A percentile compares a stretch with the other conserved stretches of the same genome.
Conservation (phyloP, 2,113 vertebrate genomes). For the Diadophis punctatus region DNA sequence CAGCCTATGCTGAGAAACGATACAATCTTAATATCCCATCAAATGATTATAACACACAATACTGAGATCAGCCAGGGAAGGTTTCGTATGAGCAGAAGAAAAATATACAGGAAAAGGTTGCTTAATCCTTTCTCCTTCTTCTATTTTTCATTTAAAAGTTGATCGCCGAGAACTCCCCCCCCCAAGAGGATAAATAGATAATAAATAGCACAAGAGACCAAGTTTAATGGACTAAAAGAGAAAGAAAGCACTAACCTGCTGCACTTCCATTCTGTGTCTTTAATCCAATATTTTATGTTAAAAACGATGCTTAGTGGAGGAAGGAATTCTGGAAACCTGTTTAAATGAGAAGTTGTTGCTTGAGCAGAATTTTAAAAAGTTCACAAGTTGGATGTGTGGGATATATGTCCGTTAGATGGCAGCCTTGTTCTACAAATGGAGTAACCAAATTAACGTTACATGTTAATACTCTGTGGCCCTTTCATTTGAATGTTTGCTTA, state of each 20-base stretch:
- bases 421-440: constrained; percentile 62
- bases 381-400: constrained; percentile 15
- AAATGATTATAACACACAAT: neutral
- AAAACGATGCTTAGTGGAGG: neutral
- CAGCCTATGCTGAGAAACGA: neutral
- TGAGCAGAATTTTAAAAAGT: neutral
- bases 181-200: neutral
- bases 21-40: neutral
- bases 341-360: neutral
- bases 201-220: neutral
- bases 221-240: neutral
- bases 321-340: neutral
- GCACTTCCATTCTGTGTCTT: neutral
- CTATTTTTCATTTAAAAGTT: neutral
- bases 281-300: neutral
- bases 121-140: neutral
- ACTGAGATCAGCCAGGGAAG: neutral
- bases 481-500: neutral
- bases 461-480: neutral
- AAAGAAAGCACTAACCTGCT: neutral
- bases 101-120: neutral
- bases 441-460: neutral
- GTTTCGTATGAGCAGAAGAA: neutral
- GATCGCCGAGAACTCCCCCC: neutral
- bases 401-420: constrained; percentile 64